Base-by-base conservation (phyloP, 1,140 invertebrate genomes). In the Diorhabda sublineata region DNA sequence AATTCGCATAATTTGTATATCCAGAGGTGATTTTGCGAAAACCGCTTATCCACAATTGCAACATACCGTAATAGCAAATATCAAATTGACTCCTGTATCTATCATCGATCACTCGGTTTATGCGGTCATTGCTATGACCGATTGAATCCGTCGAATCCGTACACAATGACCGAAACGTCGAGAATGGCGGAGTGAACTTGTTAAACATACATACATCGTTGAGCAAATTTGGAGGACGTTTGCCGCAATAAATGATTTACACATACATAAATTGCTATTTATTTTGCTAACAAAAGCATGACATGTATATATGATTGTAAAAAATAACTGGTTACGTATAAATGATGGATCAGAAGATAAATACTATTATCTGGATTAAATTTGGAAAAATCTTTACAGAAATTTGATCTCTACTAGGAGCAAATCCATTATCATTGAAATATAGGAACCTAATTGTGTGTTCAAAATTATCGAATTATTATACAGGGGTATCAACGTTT, bases 201-300 rank as follows among this genome's bases (percentile, higher is more conserved):
- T 52, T 52, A 52, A 52, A 52, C 47, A 52, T 52, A 52, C 2
- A 52, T n/a, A 52, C 47, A 52, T 52, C 47, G 47, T n/a, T 52
- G 47, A 52, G 47, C 47, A n/a, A 52, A 52, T 52, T 52, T 52
- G 47, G 47, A 52, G 47, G 47, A 52, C n/a, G 47, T 52, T 52
- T 52, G 47, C 47, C 47, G 47, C 47, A 52, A n/a, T 52, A 52
- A 52, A 52, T n/a, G 6, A 52, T 52, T 52, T 52, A 52, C 47
- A 52, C 6, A 52, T 52, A 52, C 2, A 52, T 26, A 26, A 26
- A 26, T 26, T 26, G 26, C 26, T 26, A 26, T 26, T 26, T 26
- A 26, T 26, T 26, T 26, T 26, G 26, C 26, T 26, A 26, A 26
- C 26, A 26, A 26, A 26, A 26, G 26, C 26, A 26, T 26, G 26